Percentiles rank a stretch among this genome's conserved stretches.
Evolutionary conservation across 2,113 vertebrate genomes (phyloP).

Genomic region (Sinocyclocheilus grahami): DNA sequence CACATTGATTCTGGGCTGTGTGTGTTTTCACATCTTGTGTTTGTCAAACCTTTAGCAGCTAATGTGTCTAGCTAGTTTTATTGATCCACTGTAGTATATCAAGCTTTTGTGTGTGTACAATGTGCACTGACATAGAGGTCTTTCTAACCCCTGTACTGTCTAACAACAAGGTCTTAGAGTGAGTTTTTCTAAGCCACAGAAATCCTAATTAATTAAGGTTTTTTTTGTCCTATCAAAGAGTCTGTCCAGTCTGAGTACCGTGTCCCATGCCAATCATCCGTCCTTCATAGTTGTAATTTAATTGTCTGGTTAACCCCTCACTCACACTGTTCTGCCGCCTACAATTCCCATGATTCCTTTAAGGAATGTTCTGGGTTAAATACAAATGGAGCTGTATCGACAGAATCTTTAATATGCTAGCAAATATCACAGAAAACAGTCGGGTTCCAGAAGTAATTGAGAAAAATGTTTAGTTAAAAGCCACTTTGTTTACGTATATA

Average conservation of each 20-base stretch:
- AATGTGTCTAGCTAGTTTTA: conserved; percentile 2
- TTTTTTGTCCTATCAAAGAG: conserved; percentile 26
- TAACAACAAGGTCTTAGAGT: background rate
- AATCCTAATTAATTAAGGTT: background rate
- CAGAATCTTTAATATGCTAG: background rate
- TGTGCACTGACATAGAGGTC: conserved; percentile 50
- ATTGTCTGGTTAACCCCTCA: conserved; percentile 40
- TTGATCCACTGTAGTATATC: background rate
- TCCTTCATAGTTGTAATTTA: conserved; percentile 48
- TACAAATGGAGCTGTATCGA: background rate
- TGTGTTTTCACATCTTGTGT: conserved; percentile 48
- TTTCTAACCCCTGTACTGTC: conserved; percentile 22
- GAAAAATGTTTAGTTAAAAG: too few species aligned
- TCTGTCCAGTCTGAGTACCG: conserved; percentile 34
- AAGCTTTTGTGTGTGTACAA: conserved; percentile 51
- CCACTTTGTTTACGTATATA: too few species aligned
- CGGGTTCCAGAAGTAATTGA: background rate
- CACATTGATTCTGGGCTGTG: conserved; percentile 34
- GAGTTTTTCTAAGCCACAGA: background rate
- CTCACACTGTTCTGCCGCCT: conserved; percentile 51
- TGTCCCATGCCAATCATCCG: conserved; percentile 51
- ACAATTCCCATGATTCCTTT: conserved; percentile 42
- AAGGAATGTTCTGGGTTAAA: conserved; percentile 12
- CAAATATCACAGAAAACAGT: background rate
- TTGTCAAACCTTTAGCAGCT: conserved; percentile 36